A percentile compares a stretch with the other conserved stretches of the same genome.
Conservation (phyloP, 1,140 invertebrate genomes). For the Lepidurus apus region DNA sequence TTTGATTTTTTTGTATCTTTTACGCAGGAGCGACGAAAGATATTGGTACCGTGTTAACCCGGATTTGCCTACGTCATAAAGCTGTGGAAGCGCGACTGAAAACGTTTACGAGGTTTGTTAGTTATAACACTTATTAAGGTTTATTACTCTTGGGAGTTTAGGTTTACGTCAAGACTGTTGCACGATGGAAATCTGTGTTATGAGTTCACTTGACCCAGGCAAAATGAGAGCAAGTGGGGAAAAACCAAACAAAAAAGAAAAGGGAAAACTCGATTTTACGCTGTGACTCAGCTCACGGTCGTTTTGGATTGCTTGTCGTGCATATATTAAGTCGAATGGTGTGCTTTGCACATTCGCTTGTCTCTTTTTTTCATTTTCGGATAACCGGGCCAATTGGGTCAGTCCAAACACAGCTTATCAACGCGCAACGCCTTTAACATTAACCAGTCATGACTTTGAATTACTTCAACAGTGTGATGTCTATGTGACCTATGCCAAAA, state of each 20-base stretch:
- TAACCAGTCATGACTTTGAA: conserved; percentile 8
- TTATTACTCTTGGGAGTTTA: conserved; percentile 3
- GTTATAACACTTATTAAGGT: background rate
- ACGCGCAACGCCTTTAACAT: conserved; percentile 15
- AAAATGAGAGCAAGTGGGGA: background rate
- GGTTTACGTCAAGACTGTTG: background rate
- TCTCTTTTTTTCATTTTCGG: background rate
- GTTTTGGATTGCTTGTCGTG: conserved; percentile 9
- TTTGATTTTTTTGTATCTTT: conserved; percentile 46
- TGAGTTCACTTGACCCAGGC: background rate
- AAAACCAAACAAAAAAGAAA: background rate
- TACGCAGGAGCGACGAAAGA: conserved; percentile 86
- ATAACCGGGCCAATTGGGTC: background rate
- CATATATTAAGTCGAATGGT: background rate
- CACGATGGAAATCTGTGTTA: background rate
- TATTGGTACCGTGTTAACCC: conserved; percentile 87
- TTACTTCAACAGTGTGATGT: conserved; percentile 15
- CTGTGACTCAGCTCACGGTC: background rate
- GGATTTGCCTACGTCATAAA: conserved; percentile 87
- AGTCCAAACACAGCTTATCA: conserved; percentile 15
- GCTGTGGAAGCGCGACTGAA: conserved; percentile 89
- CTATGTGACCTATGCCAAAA: background rate
- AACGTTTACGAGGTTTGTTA: conserved; percentile 74
- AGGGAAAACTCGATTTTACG: background rate
- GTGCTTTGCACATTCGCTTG: conserved; percentile 3